phyloP scores from a whole-genome alignment of 2,888 invertebrate species.

The Agriopis marginaria region DNA sequence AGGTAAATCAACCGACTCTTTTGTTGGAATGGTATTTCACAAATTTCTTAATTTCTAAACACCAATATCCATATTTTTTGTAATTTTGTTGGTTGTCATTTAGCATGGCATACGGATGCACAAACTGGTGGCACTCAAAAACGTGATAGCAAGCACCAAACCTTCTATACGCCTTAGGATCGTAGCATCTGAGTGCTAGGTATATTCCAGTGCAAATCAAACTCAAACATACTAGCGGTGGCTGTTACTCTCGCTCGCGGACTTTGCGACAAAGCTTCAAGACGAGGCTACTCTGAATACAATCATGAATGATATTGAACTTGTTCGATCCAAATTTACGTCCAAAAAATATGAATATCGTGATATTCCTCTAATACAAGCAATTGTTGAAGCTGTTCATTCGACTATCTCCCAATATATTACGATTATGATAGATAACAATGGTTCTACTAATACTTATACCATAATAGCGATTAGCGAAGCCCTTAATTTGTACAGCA shows the following conservation, averaged over 20 bases:
- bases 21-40: constrained; percentile 51
- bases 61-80: constrained; percentile 85
- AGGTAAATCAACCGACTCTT: constrained; percentile 42
- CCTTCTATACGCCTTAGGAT: constrained; percentile 45
- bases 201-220: constrained; percentile 69
- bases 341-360: constrained; percentile 85
- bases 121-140: constrained; percentile 57
- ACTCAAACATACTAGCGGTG: constrained; percentile 66
- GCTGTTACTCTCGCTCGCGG: constrained; percentile 43
- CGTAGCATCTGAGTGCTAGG: constrained; percentile 51
- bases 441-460: constrained; percentile 1
- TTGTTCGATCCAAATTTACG: constrained; percentile 37
- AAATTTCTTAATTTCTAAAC: constrained; percentile 53
- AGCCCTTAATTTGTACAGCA: constrained; percentile 5
- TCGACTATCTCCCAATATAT: constrained; percentile 1
- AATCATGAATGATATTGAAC: constrained; percentile 48
- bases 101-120: constrained; percentile 62
- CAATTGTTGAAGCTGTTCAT: constrained; percentile 38
- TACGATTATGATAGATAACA: constrained; percentile 6
- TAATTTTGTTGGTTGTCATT: constrained; percentile 80
- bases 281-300: constrained; percentile 43
- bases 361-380: constrained; percentile 51
- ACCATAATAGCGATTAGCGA: background rate
- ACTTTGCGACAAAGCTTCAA: constrained; percentile 40
- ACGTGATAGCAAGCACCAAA: constrained; percentile 53